Percentiles rank a stretch among this genome's conserved stretches.
Conservation (phyloP, 1,140 invertebrate genomes). For the Drosophila prosaltans region DNA sequence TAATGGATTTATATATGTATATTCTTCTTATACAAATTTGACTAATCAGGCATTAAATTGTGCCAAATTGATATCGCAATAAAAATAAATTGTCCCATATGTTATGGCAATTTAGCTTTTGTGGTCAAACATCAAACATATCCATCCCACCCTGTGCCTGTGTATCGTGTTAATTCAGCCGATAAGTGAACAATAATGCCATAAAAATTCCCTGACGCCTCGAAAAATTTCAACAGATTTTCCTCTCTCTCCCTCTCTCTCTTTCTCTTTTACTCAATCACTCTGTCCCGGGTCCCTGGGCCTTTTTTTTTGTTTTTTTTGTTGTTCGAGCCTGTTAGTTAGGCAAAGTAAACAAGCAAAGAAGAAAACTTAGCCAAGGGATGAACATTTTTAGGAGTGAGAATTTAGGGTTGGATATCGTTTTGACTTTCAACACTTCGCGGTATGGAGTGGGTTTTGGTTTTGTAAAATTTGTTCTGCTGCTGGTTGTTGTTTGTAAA, state of each 20-base stretch:
- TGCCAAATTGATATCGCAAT: constrained; percentile 42
- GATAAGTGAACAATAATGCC: constrained; percentile 79
- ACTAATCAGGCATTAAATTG: constrained; percentile 68
- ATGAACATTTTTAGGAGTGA: background rate
- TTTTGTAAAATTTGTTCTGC: constrained; percentile 35
- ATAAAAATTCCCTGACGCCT: constrained; percentile 43
- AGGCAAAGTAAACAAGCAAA: constrained; percentile 50
- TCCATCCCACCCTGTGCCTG: constrained; percentile 40
- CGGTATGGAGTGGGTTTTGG: background rate
- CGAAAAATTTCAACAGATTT: constrained; percentile 63
- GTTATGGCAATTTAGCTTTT: constrained; percentile 68
- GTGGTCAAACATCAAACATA: constrained; percentile 41
- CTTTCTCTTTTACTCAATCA: background rate
- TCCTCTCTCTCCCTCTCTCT: background rate
- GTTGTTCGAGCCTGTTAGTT: constrained; percentile 41
- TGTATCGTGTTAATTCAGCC: constrained; percentile 70
- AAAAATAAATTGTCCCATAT: constrained; percentile 73
- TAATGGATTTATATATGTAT: background rate
- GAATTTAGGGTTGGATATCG: background rate
- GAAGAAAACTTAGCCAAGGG: constrained; percentile 1
- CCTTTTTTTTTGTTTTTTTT: background rate
- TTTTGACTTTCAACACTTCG: constrained; percentile 53
- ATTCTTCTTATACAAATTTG: background rate
- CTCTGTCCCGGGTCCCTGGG: background rate
- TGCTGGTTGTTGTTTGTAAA: constrained; percentile 43